Evolutionary conservation across 1,140 invertebrate species (phyloP).

Genomic region (Calephelis nemesis): DNA sequence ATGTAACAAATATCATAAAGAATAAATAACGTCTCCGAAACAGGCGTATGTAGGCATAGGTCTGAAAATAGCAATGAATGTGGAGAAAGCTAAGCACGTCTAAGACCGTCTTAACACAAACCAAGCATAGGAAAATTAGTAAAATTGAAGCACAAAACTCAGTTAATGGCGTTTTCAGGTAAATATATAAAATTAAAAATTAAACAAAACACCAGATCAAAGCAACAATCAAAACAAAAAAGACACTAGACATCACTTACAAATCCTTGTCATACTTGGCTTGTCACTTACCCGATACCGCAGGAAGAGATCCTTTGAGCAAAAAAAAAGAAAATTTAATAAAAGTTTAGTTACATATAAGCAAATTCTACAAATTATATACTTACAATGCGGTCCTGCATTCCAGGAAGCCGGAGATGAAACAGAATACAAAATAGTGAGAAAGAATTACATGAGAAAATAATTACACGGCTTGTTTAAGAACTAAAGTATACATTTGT

Average conservation of each 20-base stretch:
- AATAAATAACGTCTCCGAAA: too few relatives aligned
- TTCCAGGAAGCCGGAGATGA: background rate
- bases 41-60: too few relatives aligned
- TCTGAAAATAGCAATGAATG: too few relatives aligned
- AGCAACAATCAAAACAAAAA: background rate
- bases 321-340: constrained; percentile 31
- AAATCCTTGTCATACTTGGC: background rate
- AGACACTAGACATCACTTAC: background rate
- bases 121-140: too few relatives aligned
- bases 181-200: too few relatives aligned
- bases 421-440: constrained; percentile 7
- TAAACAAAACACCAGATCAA: background rate
- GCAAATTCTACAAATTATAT: background rate
- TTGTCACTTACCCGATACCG: constrained; percentile 62
- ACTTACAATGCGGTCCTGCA: background rate
- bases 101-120: too few relatives aligned
- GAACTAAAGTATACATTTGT: background rate
- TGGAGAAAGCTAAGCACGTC: too few relatives aligned
- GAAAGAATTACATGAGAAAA: background rate
- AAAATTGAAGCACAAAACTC: too few relatives aligned
- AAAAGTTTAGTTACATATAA: background rate
- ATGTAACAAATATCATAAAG: too few relatives aligned
- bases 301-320: constrained; percentile 61
- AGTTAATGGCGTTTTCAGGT: too few relatives aligned
- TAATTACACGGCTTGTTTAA: background rate